These are phyloP conservation scores for Callosobruchus maculatus DNA, from an alignment of 2,888 invertebrate genomes.

Conservation along the genomic window DNA sequence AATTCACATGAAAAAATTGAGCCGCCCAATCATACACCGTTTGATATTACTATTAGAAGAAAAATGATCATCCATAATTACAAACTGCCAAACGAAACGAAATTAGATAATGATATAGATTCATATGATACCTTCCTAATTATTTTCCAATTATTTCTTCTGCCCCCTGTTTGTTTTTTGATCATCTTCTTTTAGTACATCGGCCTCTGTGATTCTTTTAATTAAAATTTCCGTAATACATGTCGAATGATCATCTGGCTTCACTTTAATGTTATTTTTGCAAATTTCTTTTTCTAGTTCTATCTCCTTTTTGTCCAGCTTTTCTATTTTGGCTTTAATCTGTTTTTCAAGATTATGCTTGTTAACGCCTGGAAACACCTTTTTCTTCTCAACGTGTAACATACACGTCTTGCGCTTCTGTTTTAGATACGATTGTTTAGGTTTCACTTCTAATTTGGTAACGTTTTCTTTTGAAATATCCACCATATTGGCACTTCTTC, in stretches of 20 bases:
- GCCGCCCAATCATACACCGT: no score
- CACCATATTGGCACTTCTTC: no score
- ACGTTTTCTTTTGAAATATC: background rate
- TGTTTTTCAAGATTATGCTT: background rate
- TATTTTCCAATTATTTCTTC: background rate
- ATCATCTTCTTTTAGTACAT: background rate
- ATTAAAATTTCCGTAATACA: conserved; percentile 3
- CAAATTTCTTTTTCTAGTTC: conserved; percentile 4
- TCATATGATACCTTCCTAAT: background rate
- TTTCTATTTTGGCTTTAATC: background rate
- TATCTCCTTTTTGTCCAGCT: background rate
- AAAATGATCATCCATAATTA: no score
- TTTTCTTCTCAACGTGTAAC: background rate
- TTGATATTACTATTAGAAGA: no score
- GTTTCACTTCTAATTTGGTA: no score
- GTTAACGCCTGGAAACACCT: background rate
- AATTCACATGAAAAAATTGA: no score
- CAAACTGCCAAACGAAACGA: no score
- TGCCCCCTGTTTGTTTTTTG: background rate
- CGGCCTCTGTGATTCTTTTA: background rate
- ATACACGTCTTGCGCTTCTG: no score
- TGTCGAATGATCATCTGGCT: background rate
- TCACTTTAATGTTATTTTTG: background rate
- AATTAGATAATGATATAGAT: no score
- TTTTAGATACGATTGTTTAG: no score